These are phyloP conservation scores for Chromis chromis DNA, from an alignment of 2,797 vertebrate genomes.

Conservation along the genomic window DNA sequence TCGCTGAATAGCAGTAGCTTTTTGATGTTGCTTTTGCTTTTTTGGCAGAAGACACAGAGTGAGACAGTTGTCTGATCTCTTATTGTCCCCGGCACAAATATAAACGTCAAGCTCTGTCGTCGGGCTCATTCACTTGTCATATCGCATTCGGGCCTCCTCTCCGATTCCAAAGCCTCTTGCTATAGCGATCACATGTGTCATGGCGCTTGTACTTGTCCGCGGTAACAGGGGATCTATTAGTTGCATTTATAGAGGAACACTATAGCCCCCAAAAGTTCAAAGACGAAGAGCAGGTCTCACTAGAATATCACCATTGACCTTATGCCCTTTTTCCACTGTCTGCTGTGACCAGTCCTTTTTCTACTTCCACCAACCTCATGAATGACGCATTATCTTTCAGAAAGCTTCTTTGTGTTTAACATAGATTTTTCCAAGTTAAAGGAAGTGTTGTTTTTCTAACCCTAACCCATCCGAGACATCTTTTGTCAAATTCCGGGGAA, in stretches of 20 bases:
- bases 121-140: slow-evolving; percentile 71
- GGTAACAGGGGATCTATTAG: slow-evolving; percentile 76
- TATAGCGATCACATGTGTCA: slow-evolving; percentile 68
- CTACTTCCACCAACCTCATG: slow-evolving; percentile 5
- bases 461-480: too few species aligned
- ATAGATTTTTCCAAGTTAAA: background rate
- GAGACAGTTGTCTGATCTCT: slow-evolving; percentile 79
- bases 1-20: slow-evolving; percentile 62
- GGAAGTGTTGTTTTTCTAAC: background rate
- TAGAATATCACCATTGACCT: slow-evolving; percentile 38
- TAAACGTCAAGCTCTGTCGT: slow-evolving; percentile 77
- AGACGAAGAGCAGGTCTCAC: slow-evolving; percentile 50
- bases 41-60: slow-evolving; percentile 59
- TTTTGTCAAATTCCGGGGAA: background rate
- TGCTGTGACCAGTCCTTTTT: slow-evolving; percentile 3
- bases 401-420: background rate
- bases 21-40: slow-evolving; percentile 74
- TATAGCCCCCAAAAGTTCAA: slow-evolving; percentile 74
- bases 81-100: slow-evolving; percentile 78
- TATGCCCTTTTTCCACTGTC: slow-evolving; percentile 10
- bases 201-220: slow-evolving; percentile 56
- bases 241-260: slow-evolving; percentile 77
- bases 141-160: slow-evolving; percentile 53
- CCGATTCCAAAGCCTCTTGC: slow-evolving; percentile 59
- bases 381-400: background rate